Conservation (phyloP, 2,797 vertebrate species). For the Naso thynnoides region DNA sequence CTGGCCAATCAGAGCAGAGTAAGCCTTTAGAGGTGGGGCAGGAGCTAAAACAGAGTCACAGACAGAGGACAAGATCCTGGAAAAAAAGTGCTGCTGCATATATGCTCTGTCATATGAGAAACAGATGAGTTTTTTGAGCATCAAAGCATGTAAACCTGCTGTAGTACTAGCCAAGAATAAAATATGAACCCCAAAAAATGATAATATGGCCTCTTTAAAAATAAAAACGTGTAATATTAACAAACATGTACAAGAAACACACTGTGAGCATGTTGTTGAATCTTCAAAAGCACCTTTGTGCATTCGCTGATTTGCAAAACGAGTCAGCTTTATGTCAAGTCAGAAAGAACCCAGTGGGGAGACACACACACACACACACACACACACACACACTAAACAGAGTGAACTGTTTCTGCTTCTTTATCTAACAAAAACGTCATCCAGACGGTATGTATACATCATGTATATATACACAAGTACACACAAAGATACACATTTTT, state of each 20-base stretch:
- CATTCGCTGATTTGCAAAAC: slow-evolving; percentile 35
- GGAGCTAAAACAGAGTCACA: too few species aligned
- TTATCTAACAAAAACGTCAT: slow-evolving; percentile 34
- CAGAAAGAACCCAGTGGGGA: slow-evolving; percentile 5
- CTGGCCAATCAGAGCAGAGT: too few species aligned
- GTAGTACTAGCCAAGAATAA: too few species aligned
- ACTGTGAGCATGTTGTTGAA: slow-evolving; percentile 42
- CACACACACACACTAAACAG: slow-evolving; percentile 22
- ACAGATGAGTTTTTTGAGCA: too few species aligned
- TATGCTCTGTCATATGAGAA: too few species aligned
- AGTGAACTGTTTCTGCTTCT: slow-evolving; percentile 47
- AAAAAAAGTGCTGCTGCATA: too few species aligned
- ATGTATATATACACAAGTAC: slow-evolving; percentile 47
- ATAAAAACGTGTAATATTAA: slow-evolving; percentile 39
- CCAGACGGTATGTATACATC: slow-evolving; percentile 39
- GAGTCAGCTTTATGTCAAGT: slow-evolving; percentile 5
- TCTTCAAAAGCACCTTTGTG: slow-evolving; percentile 41
- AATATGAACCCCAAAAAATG: too few species aligned
- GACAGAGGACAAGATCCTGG: too few species aligned
- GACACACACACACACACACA: slow-evolving; percentile 11
- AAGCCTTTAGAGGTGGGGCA: too few species aligned
- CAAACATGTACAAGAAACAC: slow-evolving; percentile 24
- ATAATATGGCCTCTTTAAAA: too few species aligned
- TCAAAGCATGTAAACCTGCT: too few species aligned
- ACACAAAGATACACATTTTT: slow-evolving; percentile 30